Conservation (phyloP, 2,888 invertebrate genomes). For the Acanthosepion esculentum region DNA sequence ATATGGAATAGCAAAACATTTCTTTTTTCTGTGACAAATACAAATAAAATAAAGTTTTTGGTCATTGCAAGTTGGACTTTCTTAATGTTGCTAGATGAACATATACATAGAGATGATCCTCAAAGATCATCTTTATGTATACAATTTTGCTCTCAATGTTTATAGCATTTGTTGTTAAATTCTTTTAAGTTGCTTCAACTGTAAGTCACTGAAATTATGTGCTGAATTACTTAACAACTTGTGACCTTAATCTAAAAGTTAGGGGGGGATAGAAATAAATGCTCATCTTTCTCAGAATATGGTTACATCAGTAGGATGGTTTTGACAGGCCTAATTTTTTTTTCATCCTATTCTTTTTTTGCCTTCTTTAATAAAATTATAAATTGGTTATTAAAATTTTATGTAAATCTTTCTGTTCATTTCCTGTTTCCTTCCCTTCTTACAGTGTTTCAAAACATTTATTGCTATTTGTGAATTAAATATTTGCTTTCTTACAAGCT, state of each 20-base stretch:
- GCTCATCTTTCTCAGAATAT: not conserved
- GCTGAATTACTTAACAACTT: not conserved
- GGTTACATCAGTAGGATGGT: not conserved
- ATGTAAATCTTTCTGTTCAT: not conserved
- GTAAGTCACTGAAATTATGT: not conserved
- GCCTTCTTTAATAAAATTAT: not conserved
- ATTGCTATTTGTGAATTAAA: not conserved
- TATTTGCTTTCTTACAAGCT: not conserved
- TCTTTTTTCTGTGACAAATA: not conserved
- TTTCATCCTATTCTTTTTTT: not conserved
- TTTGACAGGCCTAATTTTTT: not conserved
- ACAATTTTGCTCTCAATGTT: not conserved
- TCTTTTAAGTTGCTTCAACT: not conserved
- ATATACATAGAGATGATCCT: too few species aligned
- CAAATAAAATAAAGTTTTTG: too few species aligned
- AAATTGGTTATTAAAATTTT: slow-evolving; percentile 1
- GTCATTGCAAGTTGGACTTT: not conserved
- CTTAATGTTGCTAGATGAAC: not conserved
- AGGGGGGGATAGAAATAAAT: not conserved
- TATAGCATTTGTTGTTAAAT: not conserved
- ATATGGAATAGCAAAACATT: too few species aligned
- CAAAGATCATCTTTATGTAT: not conserved
- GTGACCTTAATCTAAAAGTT: not conserved
- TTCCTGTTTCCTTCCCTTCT: slow-evolving; percentile 4
- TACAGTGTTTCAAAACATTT: not conserved